These are phyloP conservation scores for Sebastes matsubarae DNA, from an alignment of 2,797 vertebrate species.

Conservation along the genomic window DNA sequence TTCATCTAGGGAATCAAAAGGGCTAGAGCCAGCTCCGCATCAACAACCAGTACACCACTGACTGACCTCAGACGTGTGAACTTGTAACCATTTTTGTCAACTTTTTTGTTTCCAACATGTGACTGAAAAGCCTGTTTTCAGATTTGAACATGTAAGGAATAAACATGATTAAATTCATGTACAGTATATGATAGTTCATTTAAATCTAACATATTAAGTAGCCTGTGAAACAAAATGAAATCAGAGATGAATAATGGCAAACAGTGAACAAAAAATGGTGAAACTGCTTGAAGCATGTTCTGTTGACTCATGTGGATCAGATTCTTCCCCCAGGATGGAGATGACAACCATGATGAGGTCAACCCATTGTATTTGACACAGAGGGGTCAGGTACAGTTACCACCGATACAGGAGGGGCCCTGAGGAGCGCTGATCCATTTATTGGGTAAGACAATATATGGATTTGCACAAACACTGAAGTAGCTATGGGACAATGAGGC, in stretches of 20 bases:
- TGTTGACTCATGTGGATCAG: slow-evolving; percentile 15
- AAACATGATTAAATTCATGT: neutral
- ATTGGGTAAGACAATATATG: slow-evolving; percentile 10
- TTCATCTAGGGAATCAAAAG: too few species aligned
- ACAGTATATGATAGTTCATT: neutral
- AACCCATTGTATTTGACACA: slow-evolving; percentile 57
- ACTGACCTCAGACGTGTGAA: neutral
- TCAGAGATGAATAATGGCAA: neutral
- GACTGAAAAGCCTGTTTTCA: neutral
- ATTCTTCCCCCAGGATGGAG: slow-evolving; percentile 17
- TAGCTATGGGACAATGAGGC: slow-evolving; percentile 32
- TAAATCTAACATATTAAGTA: neutral
- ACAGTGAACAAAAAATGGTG: slow-evolving; percentile 3
- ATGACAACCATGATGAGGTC: slow-evolving; percentile 24
- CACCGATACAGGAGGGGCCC: slow-evolving; percentile 20
- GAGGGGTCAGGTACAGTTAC: slow-evolving; percentile 56
- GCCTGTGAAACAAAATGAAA: neutral
- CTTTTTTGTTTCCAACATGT: neutral
- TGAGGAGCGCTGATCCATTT: slow-evolving; percentile 34
- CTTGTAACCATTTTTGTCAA: neutral
- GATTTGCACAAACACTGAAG: slow-evolving; percentile 3
- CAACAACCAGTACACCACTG: too few species aligned
- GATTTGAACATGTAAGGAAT: neutral
- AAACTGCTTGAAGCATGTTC: slow-evolving; percentile 9
- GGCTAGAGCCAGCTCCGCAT: too few species aligned